These are phyloP conservation scores for Schmidtea mediterranea DNA, from an alignment of 1,140 invertebrate genomes.

Conservation along the genomic window DNA sequence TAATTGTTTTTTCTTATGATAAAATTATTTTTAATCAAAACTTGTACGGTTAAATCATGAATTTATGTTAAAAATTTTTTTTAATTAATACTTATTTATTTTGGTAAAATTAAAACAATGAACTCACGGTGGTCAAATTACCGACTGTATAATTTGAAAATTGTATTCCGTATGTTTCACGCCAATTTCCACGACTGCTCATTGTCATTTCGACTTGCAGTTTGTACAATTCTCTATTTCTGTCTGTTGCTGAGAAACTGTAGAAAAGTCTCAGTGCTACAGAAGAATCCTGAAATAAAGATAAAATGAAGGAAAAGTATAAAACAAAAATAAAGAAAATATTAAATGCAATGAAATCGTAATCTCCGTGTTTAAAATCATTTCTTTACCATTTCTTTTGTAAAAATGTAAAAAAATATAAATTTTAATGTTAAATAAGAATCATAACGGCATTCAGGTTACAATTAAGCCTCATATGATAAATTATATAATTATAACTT, in stretches of 20 bases:
- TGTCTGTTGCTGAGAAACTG: neutral
- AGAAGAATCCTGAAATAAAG: neutral
- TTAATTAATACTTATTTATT: too few relatives aligned
- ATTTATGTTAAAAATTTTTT: too few relatives aligned
- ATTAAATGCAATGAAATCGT: neutral
- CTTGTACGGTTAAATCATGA: too few relatives aligned
- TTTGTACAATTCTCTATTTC: neutral
- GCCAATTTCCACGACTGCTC: neutral
- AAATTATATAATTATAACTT: neutral
- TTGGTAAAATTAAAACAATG: too few relatives aligned
- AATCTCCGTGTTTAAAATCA: too few relatives aligned
- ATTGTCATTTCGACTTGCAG: neutral
- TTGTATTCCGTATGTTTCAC: neutral
- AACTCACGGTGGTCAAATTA: neutral
- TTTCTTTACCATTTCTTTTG: too few relatives aligned
- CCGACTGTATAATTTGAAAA: neutral
- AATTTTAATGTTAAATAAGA: too few relatives aligned
- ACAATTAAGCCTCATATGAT: too few relatives aligned
- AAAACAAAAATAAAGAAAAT: neutral
- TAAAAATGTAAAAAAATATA: too few relatives aligned
- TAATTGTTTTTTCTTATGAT: too few relatives aligned
- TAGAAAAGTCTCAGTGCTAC: neutral
- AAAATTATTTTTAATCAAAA: too few relatives aligned
- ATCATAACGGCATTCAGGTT: too few relatives aligned
- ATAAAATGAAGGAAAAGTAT: neutral